These are phyloP conservation scores for Deilephila elpenor DNA, from an alignment of 2,888 invertebrate genomes.

Conservation along the genomic window DNA sequence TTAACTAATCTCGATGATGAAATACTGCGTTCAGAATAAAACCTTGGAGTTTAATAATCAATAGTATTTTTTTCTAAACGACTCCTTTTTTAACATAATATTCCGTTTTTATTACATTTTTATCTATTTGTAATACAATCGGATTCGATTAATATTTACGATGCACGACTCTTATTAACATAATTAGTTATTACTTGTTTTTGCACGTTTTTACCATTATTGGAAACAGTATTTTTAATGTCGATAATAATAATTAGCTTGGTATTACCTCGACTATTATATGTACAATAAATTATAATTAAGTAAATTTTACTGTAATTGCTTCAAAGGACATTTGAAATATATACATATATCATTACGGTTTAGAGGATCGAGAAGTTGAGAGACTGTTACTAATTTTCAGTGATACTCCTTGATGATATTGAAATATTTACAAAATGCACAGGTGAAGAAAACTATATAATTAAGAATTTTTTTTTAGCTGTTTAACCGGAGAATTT, in stretches of 20 bases:
- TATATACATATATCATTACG: too few species aligned
- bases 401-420: too few species aligned
- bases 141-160: background rate
- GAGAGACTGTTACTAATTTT: too few species aligned
- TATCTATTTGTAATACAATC: background rate
- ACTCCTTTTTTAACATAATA: background rate
- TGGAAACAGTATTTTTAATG: background rate
- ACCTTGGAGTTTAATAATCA: background rate
- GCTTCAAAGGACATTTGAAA: too few species aligned
- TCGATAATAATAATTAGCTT: background rate
- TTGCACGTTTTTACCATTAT: slow-evolving; percentile 40
- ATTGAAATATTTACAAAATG: too few species aligned
- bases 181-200: slow-evolving; percentile 43
- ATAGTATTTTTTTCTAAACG: background rate
- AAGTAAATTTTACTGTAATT: background rate
- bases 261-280: background rate
- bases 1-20: too few species aligned
- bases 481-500: too few species aligned
- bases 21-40: too few species aligned
- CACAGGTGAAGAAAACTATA: too few species aligned
- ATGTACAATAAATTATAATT: background rate
- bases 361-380: too few species aligned
- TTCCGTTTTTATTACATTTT: background rate
- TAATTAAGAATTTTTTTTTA: too few species aligned
- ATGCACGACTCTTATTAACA: slow-evolving; percentile 36